Conservation (phyloP, 2,113 vertebrate species). For the Spermophilus dauricus region DNA sequence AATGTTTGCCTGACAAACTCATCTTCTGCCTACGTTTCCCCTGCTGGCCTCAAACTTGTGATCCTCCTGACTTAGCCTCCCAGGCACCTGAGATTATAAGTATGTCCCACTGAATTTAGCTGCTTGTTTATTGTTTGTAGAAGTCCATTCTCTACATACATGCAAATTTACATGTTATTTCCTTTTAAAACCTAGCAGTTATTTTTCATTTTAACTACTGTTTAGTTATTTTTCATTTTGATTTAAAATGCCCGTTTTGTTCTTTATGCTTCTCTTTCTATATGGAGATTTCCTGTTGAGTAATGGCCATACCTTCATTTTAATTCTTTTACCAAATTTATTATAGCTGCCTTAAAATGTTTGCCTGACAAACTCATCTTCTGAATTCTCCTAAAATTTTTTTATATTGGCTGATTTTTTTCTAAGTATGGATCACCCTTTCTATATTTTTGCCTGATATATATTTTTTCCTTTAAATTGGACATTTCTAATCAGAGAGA, state of each 20-base stretch:
- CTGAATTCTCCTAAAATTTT: neutral
- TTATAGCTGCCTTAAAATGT: neutral
- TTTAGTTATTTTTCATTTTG: neutral
- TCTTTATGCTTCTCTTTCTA: neutral
- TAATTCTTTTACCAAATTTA: neutral
- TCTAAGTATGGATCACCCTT: neutral
- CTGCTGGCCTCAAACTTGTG: neutral
- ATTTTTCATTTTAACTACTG: neutral
- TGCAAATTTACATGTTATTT: neutral
- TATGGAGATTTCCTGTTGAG: neutral
- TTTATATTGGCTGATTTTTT: neutral
- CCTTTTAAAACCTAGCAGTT: neutral
- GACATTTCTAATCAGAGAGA: neutral
- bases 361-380: neutral
- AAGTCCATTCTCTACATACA: neutral
- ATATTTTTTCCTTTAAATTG: neutral
- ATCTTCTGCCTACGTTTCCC: neutral
- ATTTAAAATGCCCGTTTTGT: neutral
- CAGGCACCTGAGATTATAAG: neutral
- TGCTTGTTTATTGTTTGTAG: neutral
- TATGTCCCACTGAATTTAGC: neutral
- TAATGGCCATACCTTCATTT: neutral
- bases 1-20: neutral
- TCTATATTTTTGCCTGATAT: neutral
- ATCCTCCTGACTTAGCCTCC: neutral